Conservation (phyloP, 2,888 invertebrate species). For the Xylophagus ater region DNA sequence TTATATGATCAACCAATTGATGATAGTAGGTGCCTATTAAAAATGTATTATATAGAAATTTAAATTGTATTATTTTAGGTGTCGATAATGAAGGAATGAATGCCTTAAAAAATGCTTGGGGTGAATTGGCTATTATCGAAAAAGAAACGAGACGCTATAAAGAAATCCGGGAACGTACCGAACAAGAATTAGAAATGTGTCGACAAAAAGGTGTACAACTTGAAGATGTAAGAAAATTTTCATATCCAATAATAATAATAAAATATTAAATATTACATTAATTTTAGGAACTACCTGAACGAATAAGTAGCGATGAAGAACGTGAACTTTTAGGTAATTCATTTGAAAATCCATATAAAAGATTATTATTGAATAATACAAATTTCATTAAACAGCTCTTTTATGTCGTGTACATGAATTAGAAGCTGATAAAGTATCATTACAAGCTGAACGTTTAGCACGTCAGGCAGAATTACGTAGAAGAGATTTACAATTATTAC, state of each 20-base stretch:
- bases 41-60: not conserved
- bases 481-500: constrained; percentile 68
- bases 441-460: constrained; percentile 77
- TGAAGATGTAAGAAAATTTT: constrained; percentile 71
- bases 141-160: constrained; percentile 75
- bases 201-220: constrained; percentile 65
- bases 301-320: constrained; percentile 80
- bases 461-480: constrained; percentile 77
- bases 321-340: constrained; percentile 52
- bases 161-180: constrained; percentile 61
- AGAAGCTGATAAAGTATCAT: constrained; percentile 86
- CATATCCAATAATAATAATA: too few relatives aligned
- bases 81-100: constrained; percentile 36
- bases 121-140: constrained; percentile 71
- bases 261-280: too few relatives aligned
- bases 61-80: constrained; percentile 22
- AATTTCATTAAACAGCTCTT: constrained; percentile 46
- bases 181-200: constrained; percentile 70
- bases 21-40: constrained; percentile 26
- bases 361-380: not conserved
- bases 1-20: constrained; percentile 34
- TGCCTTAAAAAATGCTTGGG: constrained; percentile 68
- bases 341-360: not conserved
- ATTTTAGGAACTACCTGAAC: constrained; percentile 66
- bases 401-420: constrained; percentile 87